Conservation (phyloP, 2,113 vertebrate species). For the Odontophorus gujanensis region DNA sequence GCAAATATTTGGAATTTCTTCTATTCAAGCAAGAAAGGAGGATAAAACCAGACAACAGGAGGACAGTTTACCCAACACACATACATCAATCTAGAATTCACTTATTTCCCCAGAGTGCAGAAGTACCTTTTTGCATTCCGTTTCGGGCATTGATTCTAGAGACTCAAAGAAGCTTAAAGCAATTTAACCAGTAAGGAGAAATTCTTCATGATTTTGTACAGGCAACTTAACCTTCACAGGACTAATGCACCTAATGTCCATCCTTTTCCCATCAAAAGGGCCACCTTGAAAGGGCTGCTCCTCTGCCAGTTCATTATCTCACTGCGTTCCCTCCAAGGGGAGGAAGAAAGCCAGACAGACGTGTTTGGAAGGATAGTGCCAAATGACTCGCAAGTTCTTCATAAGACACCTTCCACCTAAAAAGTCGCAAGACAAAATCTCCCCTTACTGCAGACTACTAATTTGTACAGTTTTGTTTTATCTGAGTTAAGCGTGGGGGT, state of each 20-base stretch:
- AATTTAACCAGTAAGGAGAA: neutral
- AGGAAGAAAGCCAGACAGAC: neutral
- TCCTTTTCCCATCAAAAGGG: neutral
- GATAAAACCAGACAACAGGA: neutral
- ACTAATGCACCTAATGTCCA: neutral
- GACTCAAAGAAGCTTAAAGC: neutral
- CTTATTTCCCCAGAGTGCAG: neutral
- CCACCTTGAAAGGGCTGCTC: neutral
- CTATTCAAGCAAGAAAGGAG: neutral
- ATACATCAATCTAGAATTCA: neutral
- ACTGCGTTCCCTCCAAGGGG: neutral
- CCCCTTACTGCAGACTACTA: neutral
- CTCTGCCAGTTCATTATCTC: neutral
- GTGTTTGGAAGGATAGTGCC: accelerated
- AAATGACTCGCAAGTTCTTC: neutral
- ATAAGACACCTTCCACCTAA: neutral
- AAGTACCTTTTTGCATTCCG: neutral
- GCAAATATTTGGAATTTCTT: neutral
- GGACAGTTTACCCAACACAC: neutral
- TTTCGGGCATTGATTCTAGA: neutral
- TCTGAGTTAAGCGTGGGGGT: neutral
- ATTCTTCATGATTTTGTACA: neutral
- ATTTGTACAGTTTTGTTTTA: neutral
- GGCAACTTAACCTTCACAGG: neutral
- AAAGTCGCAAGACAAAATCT: neutral